Evolutionary conservation across 92 coral and sea anemone species (phyloP), one percentile per base, ranked within the genome.

Genomic region (Epizoanthus illoricatus): DNA sequence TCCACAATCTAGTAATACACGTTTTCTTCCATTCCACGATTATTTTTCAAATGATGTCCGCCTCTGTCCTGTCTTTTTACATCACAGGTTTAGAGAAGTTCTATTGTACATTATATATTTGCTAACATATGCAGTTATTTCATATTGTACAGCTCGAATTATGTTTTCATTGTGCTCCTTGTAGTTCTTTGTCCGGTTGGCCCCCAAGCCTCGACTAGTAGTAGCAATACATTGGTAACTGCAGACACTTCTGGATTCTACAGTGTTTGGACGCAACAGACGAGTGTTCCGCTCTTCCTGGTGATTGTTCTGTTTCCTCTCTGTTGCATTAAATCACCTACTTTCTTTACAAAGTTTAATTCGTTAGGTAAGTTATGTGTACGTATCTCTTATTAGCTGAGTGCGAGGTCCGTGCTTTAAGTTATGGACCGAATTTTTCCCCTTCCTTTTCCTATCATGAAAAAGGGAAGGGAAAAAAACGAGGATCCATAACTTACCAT

Each of bases 301-400:
- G 84, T 93, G 15, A 74, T 76, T 10, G 65, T 93, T 41, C 80
- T 97, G 18, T 87, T 97, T 20, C 99, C 99, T 3, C 85, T 97
- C 75, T 91, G 95, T 79, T 91, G 90, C 66, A 92, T 97, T 7
- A 97, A 91, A 84, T 97, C 99, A 52, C 99, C 99, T 47, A 97
- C 99, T 2, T 97, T 97, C 80, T 97, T 97, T 81, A 97, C 99
- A 18, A 97, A 92, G 75, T 97, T 97, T 61, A 97, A 97, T 76
- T 89, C 99, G 3, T 85, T 96, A 55, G 99, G 99, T 96, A 86
- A 78, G 93, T 63, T 18, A 59, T 49, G 9, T 47, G 6, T 47
- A 47, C 9, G 6, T n/a, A n/a, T n/a, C n/a, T n/a, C n/a, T n/a
- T n/a, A n/a, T n/a, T n/a, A n/a, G n/a, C n/a, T n/a, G n/a, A n/a